A percentile compares a stretch with the other conserved stretches of the same genome.
Conservation (phyloP, 2,888 invertebrate genomes). For the Noctua janthe region DNA sequence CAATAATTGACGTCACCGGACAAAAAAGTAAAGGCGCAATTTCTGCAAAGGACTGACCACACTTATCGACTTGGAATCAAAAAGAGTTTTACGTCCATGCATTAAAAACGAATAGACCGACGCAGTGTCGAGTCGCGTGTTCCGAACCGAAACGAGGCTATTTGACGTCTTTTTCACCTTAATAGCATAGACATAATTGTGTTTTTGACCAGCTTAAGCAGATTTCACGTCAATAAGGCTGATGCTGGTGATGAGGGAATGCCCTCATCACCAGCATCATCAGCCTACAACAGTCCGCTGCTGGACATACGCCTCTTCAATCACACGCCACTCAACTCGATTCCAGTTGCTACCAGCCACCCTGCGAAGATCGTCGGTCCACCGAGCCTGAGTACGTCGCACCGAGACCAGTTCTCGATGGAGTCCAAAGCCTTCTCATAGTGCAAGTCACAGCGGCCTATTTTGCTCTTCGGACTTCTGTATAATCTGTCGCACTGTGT, state of each 20-base stretch:
- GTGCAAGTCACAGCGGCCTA: not conserved
- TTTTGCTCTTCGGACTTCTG: too few relatives aligned
- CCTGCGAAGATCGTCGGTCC: not conserved
- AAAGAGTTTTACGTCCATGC: not conserved
- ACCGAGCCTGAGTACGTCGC: not conserved
- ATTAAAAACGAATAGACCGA: not conserved
- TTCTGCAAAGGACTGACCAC: not conserved
- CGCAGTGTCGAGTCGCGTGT: not conserved
- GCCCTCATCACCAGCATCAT: not conserved
- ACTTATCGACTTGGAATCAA: not conserved
- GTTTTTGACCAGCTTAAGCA: not conserved
- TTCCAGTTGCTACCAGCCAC: not conserved
- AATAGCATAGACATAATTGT: not conserved
- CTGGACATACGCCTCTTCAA: not conserved
- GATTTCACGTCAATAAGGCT: not conserved
- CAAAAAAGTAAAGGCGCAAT: conserved; percentile 1
- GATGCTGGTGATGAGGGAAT: too few relatives aligned
- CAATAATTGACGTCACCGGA: conserved; percentile 11
- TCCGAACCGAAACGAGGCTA: not conserved
- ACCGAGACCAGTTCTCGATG: not conserved
- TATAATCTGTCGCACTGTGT: too few relatives aligned
- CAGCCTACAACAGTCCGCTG: too few relatives aligned
- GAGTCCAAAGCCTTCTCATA: too few relatives aligned
- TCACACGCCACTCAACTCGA: not conserved
- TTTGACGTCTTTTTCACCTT: not conserved